Percentiles rank a stretch among this genome's conserved stretches.
These are phyloP conservation scores for Drosophila flavopinicola DNA, from an alignment of 2,888 invertebrate species.

Conservation along the genomic window DNA sequence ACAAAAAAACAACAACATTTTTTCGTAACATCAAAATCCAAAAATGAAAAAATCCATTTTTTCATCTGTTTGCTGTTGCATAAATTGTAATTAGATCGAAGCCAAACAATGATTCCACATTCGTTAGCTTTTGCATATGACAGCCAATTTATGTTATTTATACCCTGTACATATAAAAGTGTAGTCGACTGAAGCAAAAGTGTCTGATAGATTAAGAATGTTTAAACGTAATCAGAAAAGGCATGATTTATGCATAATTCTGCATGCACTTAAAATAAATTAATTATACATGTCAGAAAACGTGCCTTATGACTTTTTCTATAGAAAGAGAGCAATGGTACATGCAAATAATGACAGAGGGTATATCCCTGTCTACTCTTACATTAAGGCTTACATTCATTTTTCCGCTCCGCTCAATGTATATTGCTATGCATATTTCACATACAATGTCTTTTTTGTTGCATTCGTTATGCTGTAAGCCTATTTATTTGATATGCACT, in stretches of 20 bases:
- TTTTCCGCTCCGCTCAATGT: neutral
- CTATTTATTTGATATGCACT: slow-evolving; percentile 38
- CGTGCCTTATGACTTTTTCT: too few relatives aligned
- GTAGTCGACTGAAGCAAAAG: too few relatives aligned
- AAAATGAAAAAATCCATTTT: neutral
- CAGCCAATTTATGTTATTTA: neutral
- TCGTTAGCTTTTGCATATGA: slow-evolving; percentile 6
- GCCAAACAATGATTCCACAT: slow-evolving; percentile 31
- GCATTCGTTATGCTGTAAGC: slow-evolving; percentile 1
- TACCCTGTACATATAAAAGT: neutral
- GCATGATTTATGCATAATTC: too few relatives aligned
- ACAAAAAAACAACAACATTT: too few relatives aligned
- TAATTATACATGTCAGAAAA: too few relatives aligned
- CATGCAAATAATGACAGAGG: neutral
- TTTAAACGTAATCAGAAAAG: too few relatives aligned
- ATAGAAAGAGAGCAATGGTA: neutral
- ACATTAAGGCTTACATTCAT: neutral
- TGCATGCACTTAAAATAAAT: too few relatives aligned
- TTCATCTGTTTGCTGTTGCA: neutral
- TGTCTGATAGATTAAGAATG: too few relatives aligned
- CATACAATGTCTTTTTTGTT: neutral
- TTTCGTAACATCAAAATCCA: neutral
- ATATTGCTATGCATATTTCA: neutral
- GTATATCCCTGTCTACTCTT: neutral
- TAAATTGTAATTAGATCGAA: slow-evolving; percentile 32